Conservation (phyloP, 2,113 vertebrate species). For the Noturus placidus region DNA sequence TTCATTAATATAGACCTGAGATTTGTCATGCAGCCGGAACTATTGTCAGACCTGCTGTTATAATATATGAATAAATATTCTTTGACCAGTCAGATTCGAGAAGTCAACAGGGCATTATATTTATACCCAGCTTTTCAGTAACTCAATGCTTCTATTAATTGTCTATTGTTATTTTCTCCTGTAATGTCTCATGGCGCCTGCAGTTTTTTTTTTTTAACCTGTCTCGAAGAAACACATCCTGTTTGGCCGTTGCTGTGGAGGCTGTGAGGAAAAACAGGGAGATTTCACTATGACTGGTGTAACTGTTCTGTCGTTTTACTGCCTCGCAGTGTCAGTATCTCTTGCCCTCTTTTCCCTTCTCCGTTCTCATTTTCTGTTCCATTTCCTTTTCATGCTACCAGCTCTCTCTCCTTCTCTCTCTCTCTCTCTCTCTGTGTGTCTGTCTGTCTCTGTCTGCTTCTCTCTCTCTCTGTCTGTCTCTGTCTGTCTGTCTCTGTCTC, state of each 20-base stretch:
- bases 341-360: background rate
- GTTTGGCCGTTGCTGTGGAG: conserved; percentile 68
- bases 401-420: no score
- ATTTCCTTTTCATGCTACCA: background rate
- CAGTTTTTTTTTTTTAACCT: conserved; percentile 65
- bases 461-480: background rate
- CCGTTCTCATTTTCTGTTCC: background rate
- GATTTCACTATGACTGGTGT: conserved; percentile 52
- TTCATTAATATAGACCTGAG: background rate
- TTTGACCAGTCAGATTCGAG: background rate
- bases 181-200: conserved; percentile 50
- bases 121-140: background rate
- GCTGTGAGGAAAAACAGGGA: conserved; percentile 62
- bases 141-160: background rate
- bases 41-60: background rate
- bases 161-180: background rate
- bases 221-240: conserved; percentile 61
- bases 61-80: background rate
- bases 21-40: background rate
- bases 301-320: conserved; percentile 47
- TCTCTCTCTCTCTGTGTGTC: no score
- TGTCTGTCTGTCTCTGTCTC: no score
- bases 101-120: background rate
- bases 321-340: conserved; percentile 38
- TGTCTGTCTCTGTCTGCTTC: no score